These are phyloP conservation scores for Hexactinellida sp. DNA, from an alignment of 37 sponge, comb jelly and placozoan species.

Conservation along the genomic window DNA sequence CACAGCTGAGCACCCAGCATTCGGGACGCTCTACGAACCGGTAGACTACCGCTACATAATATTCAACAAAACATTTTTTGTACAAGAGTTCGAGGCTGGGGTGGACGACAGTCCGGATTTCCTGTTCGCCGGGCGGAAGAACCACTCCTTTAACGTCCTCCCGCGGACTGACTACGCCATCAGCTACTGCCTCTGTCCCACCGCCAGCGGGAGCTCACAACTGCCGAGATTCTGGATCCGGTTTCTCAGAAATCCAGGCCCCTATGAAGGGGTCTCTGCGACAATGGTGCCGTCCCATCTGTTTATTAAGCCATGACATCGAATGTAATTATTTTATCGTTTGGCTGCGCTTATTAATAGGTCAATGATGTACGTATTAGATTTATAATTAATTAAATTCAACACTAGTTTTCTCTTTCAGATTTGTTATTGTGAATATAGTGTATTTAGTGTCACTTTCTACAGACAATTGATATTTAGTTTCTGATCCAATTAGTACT, in stretches of 20 bases:
- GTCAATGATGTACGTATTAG: conserved; percentile 11
- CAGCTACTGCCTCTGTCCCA: background rate
- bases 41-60: conserved; percentile 25
- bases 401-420: too few relatives aligned
- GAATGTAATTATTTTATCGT: conserved; percentile 15
- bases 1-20: background rate
- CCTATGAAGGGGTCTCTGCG: background rate
- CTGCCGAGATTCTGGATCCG: background rate
- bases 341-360: conserved; percentile 15
- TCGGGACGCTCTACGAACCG: background rate
- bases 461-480: too few relatives aligned
- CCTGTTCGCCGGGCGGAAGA: conserved; percentile 55
- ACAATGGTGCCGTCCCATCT: background rate
- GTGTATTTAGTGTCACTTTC: too few relatives aligned
- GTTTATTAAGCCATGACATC: background rate
- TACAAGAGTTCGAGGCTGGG: conserved; percentile 74
- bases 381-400: background rate
- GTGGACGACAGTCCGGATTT: conserved; percentile 53
- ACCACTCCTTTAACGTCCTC: background rate
- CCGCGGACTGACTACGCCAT: background rate
- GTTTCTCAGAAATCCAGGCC: background rate
- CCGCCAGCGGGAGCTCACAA: background rate
- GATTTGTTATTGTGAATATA: too few relatives aligned
- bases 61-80: conserved; percentile 42
- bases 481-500: too few relatives aligned